phyloP scores from a whole-genome alignment of 1,140 invertebrate species.

The Brachionus calyciflorus region DNA sequence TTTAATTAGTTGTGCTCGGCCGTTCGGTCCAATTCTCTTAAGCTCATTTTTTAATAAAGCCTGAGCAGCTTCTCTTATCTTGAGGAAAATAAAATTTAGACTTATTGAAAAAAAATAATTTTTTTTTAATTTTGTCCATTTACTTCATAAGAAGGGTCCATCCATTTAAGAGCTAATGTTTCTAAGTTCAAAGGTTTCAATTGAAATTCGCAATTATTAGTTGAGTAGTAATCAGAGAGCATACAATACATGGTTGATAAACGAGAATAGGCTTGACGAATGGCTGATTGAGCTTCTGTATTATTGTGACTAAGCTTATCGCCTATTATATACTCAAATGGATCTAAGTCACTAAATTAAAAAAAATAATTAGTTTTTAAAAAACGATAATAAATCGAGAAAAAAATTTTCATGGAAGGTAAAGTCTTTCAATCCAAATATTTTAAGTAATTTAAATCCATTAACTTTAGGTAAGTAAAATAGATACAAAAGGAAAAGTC shows the following conservation, averaged over 20 bases:
- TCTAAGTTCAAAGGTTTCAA: conserved; percentile 85
- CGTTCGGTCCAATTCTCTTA: conserved; percentile 81
- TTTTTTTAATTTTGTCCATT: conserved; percentile 26
- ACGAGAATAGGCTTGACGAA: conserved; percentile 93
- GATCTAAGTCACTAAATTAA: conserved; percentile 45
- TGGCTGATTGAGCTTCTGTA: conserved; percentile 70
- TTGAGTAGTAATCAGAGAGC: conserved; percentile 75
- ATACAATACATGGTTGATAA: conserved; percentile 93
- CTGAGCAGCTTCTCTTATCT: conserved; percentile 88
- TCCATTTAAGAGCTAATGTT: conserved; percentile 93
- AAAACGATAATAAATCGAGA: too few species aligned
- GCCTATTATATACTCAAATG: neutral
- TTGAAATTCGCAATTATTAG: conserved; percentile 67
- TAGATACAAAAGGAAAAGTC: too few species aligned
- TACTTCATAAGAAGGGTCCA: conserved; percentile 94
- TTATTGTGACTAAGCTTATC: conserved; percentile 53
- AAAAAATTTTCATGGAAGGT: too few species aligned
- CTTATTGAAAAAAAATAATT: neutral
- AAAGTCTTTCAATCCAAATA: too few species aligned
- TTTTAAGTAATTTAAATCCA: too few species aligned
- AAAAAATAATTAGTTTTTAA: too few species aligned
- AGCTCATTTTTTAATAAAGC: conserved; percentile 89
- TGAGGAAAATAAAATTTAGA: neutral
- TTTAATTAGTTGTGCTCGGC: conserved; percentile 85
- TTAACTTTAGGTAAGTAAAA: too few species aligned